Evolutionary conservation across 2,888 invertebrate species (phyloP).

Genomic region (Boloria selene): DNA sequence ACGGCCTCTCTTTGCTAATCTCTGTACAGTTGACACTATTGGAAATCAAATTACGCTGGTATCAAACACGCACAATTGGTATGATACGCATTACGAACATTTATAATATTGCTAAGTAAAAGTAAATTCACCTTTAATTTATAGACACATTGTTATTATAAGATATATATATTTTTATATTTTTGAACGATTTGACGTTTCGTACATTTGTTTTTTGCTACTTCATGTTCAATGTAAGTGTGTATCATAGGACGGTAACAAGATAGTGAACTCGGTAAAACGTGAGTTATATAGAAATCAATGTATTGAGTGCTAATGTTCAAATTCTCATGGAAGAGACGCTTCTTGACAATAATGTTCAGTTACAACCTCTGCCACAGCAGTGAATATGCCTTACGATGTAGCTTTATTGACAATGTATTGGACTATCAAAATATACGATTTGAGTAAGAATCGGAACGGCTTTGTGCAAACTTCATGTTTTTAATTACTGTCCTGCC

Average conservation of each 20-base stretch:
- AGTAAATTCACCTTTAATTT: constrained; percentile 60
- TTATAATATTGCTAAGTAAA: constrained; percentile 39
- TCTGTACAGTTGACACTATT: background rate
- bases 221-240: background rate
- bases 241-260: background rate
- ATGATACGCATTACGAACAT: constrained; percentile 44
- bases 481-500: no score
- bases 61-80: constrained; percentile 59
- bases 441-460: no score
- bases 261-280: background rate
- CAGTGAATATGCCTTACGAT: constrained; percentile 45
- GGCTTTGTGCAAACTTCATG: no score
- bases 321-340: constrained; percentile 14
- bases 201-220: background rate
- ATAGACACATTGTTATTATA: constrained; percentile 21
- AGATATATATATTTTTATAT: constrained; percentile 5
- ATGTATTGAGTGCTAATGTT: constrained; percentile 6
- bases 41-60: constrained; percentile 40
- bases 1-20: constrained; percentile 15
- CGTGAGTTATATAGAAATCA: constrained; percentile 9
- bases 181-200: background rate
- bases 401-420: constrained; percentile 5
- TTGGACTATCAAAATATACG: background rate
- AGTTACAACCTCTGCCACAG: constrained; percentile 64
- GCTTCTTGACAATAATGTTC: constrained; percentile 62